phyloP scores from a whole-genome alignment of 2,888 invertebrate genomes.

The Epinotia ramella region DNA sequence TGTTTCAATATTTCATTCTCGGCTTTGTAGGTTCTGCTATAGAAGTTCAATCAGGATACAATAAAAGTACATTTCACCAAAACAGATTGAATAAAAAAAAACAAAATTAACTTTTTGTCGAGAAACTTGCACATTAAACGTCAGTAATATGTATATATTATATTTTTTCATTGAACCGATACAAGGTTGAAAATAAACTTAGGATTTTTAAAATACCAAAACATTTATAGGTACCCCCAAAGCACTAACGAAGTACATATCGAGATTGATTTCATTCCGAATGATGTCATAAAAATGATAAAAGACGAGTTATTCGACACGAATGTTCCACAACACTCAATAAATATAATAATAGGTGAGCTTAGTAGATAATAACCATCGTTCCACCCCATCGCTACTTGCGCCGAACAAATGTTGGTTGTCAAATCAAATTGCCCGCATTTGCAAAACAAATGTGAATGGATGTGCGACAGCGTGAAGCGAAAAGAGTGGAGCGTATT shows the following conservation, averaged over 20 bases:
- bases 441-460: constrained; percentile 48
- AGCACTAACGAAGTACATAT: background rate
- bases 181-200: no score
- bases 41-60: no score
- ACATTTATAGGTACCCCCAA: no score
- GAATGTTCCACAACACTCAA: constrained; percentile 1
- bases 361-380: constrained; percentile 38
- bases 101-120: no score
- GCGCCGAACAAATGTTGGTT: constrained; percentile 41
- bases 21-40: no score
- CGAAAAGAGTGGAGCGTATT: constrained; percentile 2
- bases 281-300: background rate
- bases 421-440: constrained; percentile 47
- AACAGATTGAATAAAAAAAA: no score
- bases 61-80: no score
- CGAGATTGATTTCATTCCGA: background rate
- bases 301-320: background rate
- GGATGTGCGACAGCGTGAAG: constrained; percentile 23
- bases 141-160: no score
- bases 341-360: constrained; percentile 12
- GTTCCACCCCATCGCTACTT: constrained; percentile 33
- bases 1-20: no score
- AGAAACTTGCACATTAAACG: no score
- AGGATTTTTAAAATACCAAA: no score
- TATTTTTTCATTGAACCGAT: no score